Percentiles rank a stretch among this genome's conserved stretches.
These are phyloP conservation scores for Xanthostigma xanthostigma DNA, from an alignment of 2,888 invertebrate genomes.

Conservation along the genomic window DNA sequence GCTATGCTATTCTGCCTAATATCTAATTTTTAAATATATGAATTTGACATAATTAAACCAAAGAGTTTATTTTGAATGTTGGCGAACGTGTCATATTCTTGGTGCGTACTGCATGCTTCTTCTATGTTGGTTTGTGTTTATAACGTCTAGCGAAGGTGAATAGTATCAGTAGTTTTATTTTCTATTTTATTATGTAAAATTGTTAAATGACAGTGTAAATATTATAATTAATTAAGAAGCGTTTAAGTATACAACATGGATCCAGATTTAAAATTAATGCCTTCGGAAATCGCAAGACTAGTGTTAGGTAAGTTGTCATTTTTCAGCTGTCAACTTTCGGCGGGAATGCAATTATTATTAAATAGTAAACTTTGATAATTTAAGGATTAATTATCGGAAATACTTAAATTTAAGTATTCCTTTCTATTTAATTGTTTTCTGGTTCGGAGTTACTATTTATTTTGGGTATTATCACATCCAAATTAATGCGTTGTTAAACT, in stretches of 20 bases:
- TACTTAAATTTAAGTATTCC: not conserved
- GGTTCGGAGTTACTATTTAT: no score
- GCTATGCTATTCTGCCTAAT: no score
- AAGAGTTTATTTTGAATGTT: no score
- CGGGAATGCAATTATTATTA: not conserved
- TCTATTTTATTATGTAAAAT: conserved; percentile 2
- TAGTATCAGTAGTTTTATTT: conserved; percentile 8
- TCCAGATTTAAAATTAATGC: conserved; percentile 10
- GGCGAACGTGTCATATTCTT: no score
- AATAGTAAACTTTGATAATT: conserved; percentile 1
- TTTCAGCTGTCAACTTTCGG: not conserved
- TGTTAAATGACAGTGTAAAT: no score
- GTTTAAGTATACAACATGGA: conserved; percentile 14
- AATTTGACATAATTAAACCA: no score
- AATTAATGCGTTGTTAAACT: no score
- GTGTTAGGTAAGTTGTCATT: conserved; percentile 17
- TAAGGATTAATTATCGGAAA: not conserved
- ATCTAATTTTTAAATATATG: no score
- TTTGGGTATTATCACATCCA: no score
- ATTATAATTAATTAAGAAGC: not conserved
- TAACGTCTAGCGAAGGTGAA: conserved; percentile 6
- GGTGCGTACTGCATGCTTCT: no score
- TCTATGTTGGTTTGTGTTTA: conserved; percentile 5
- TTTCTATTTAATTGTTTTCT: no score
- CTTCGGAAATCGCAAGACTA: conserved; percentile 19